Evolutionary conservation across 2,113 vertebrate genomes (phyloP).

Genomic region (Corynorhinus townsendii): DNA sequence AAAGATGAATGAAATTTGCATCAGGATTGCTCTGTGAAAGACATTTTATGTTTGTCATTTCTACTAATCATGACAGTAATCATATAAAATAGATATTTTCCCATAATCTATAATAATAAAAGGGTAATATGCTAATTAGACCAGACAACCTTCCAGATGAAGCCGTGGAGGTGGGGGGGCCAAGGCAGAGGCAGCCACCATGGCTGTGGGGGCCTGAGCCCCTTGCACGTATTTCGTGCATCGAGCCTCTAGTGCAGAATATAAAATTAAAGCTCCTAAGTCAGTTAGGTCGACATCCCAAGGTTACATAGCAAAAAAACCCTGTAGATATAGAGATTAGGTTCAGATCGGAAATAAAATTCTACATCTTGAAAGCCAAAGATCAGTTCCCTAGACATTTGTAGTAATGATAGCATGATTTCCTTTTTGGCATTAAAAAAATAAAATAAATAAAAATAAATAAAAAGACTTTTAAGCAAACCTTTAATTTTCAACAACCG

Average conservation of each 20-base stretch:
- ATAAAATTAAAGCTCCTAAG: background rate
- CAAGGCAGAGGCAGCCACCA: no score
- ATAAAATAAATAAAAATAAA: background rate
- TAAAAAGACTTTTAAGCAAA: conserved; percentile 2
- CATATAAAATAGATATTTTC: background rate
- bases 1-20: background rate
- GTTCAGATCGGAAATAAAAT: background rate
- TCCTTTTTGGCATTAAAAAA: background rate
- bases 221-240: no score
- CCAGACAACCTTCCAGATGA: no score
- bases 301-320: background rate
- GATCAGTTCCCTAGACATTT: background rate
- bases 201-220: no score
- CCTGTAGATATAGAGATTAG: background rate
- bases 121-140: no score
- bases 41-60: background rate
- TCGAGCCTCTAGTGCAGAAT: background rate
- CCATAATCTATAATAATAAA: background rate
- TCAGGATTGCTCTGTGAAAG: background rate
- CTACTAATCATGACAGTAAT: background rate
- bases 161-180: rapidly evolving
- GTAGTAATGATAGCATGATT: background rate
- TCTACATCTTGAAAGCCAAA: background rate
- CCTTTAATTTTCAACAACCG: background rate
- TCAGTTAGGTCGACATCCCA: background rate